Conservation (phyloP, 2,888 invertebrate genomes). For the Itoplectis maculator region DNA sequence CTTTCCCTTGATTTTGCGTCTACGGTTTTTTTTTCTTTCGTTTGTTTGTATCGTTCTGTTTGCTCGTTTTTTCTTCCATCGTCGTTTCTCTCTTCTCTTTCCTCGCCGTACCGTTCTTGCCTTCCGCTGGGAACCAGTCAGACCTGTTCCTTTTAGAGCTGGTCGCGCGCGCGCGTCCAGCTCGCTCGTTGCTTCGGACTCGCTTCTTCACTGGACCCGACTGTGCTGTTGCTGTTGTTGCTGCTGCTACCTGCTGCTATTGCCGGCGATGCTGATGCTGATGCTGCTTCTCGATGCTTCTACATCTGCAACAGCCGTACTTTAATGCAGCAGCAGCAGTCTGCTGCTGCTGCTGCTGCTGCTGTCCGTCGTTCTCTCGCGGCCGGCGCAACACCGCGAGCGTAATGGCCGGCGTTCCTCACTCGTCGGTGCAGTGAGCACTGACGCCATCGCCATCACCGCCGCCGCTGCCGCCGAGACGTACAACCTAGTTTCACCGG, state of each 20-base stretch:
- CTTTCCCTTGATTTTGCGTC: slow-evolving; percentile 20
- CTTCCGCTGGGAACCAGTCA: slow-evolving; percentile 65
- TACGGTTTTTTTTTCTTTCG: slow-evolving; percentile 19
- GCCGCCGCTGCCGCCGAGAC: slow-evolving; percentile 19
- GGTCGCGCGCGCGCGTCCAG: slow-evolving; percentile 82
- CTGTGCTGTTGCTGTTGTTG: slow-evolving; percentile 13
- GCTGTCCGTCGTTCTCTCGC: slow-evolving; percentile 16
- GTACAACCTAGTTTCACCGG: slow-evolving; percentile 62
- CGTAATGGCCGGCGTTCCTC: slow-evolving; percentile 66
- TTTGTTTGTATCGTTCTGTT: not conserved
- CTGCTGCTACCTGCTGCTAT: slow-evolving; percentile 51
- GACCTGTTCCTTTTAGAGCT: slow-evolving; percentile 64
- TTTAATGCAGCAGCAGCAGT: slow-evolving; percentile 42
- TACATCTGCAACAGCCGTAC: slow-evolving; percentile 31
- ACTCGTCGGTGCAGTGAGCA: slow-evolving; percentile 34
- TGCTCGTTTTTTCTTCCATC: not conserved
- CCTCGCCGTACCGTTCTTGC: slow-evolving; percentile 36
- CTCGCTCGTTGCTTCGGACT: too few relatives aligned
- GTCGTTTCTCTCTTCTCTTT: slow-evolving; percentile 31
- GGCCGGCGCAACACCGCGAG: slow-evolving; percentile 47
- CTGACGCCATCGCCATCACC: slow-evolving; percentile 28
- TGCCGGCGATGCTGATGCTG: too few relatives aligned
- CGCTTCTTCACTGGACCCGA: slow-evolving; percentile 70
- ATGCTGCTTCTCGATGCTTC: slow-evolving; percentile 37
- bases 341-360: slow-evolving; percentile 27